Percentiles rank a stretch among this genome's conserved stretches.
These are phyloP conservation scores for Miniopterus natalensis DNA, from an alignment of 2,113 vertebrate species.

Conservation along the genomic window DNA sequence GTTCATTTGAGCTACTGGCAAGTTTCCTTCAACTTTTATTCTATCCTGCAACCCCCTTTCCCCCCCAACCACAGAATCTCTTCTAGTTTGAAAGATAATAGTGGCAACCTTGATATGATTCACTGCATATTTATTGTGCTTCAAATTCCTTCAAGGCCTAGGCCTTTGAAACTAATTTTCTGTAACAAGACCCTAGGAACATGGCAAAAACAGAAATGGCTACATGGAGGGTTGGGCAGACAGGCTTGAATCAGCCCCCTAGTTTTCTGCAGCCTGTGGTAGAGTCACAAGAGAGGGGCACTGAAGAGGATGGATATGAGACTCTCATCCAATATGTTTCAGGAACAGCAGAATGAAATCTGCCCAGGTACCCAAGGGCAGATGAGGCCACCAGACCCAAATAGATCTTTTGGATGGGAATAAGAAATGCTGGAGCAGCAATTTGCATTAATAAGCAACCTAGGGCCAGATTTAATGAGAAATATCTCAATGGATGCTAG, in stretches of 20 bases:
- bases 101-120: not conserved
- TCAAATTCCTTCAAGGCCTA: not conserved
- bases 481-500: not conserved
- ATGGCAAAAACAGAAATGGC: not conserved
- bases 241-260: not conserved
- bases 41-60: not conserved
- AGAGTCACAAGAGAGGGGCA: not conserved
- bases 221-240: not conserved
- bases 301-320: not conserved
- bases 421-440: not conserved
- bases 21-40: not conserved
- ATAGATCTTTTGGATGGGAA: not conserved
- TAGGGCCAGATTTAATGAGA: not conserved
- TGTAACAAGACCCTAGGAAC: not conserved
- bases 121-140: not conserved
- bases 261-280: not conserved
- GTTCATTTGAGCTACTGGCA: not conserved
- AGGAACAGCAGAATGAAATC: not conserved
- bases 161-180: conserved; percentile 10
- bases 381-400: not conserved
- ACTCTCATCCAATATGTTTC: not conserved
- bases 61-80: not conserved
- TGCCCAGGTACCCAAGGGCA: not conserved
- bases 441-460: not conserved
- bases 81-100: not conserved